Evolutionary conservation across 2,113 vertebrate genomes (phyloP).

Genomic region (Hucho hucho): DNA sequence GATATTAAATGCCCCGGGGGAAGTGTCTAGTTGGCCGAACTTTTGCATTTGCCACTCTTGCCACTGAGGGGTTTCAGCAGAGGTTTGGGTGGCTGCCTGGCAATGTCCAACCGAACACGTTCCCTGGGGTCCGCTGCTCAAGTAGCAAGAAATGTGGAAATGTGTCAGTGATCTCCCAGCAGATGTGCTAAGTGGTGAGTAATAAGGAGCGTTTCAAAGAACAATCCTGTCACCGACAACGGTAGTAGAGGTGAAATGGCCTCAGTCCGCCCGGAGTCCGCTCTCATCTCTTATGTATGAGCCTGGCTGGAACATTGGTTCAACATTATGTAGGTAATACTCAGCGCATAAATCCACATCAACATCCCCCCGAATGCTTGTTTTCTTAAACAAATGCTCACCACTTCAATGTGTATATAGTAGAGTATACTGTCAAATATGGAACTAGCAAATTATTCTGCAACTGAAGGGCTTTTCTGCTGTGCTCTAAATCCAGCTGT

Average conservation of each 20-base stretch:
- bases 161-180: constrained; percentile 35
- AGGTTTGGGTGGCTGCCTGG: constrained; percentile 8
- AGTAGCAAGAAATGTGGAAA: constrained; percentile 36
- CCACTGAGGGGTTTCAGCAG: constrained; percentile 12
- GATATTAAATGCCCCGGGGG: constrained; percentile 16
- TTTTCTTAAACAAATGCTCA: constrained; percentile 44
- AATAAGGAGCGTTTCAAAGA: neutral
- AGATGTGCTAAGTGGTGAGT: constrained; percentile 41
- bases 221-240: neutral
- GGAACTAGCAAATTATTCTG: neutral
- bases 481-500: constrained; percentile 28
- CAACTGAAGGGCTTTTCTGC: neutral
- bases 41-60: constrained; percentile 38
- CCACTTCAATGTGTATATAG: neutral
- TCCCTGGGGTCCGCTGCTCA: constrained; percentile 31
- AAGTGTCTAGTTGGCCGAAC: constrained; percentile 44
- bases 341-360: constrained; percentile 17
- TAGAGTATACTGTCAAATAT: constrained; percentile 13
- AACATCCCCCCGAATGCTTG: neutral
- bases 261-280: constrained; percentile 36
- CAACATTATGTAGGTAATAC: neutral
- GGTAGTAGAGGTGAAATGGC: constrained; percentile 21
- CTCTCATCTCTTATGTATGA: constrained; percentile 47
- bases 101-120: constrained; percentile 34
- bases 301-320: neutral